Percentiles rank a stretch among this genome's conserved stretches.
Evolutionary conservation across 2,797 vertebrate species (phyloP).

Genomic region (Danio aesculapii): DNA sequence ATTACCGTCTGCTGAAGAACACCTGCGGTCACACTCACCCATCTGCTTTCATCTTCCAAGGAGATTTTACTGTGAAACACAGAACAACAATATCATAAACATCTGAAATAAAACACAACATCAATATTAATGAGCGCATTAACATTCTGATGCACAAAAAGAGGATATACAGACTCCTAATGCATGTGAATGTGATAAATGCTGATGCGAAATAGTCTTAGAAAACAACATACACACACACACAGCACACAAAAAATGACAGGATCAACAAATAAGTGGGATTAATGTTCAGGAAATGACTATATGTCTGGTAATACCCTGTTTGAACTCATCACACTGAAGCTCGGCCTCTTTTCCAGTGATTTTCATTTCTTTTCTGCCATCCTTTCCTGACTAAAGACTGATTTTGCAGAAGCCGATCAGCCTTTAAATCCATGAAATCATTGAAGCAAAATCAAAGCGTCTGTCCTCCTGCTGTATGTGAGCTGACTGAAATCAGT

Average conservation of each 20-base stretch:
- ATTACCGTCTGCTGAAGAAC: slow-evolving; percentile 22
- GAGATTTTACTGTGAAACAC: not conserved
- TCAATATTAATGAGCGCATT: not conserved
- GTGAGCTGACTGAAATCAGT: not conserved
- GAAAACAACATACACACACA: not conserved
- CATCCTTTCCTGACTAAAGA: not conserved
- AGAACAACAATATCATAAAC: not conserved
- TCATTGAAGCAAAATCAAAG: not conserved
- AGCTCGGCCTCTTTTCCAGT: slow-evolving; percentile 17
- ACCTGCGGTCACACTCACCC: slow-evolving; percentile 14
- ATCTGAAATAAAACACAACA: not conserved
- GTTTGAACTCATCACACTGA: slow-evolving; percentile 2
- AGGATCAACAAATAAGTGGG: slow-evolving; percentile 13
- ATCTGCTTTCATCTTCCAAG: slow-evolving; percentile 21
- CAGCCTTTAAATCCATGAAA: not conserved
- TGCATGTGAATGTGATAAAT: not conserved
- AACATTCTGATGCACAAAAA: not conserved
- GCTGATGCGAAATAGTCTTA: not conserved
- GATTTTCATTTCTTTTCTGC: not conserved
- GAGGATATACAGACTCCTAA: not conserved
- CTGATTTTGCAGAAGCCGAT: not conserved
- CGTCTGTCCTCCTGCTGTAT: not conserved
- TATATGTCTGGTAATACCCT: not conserved
- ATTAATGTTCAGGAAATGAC: slow-evolving; percentile 11
- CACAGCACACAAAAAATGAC: not conserved